A percentile compares a stretch with the other conserved stretches of the same genome.
phyloP scores from a whole-genome alignment of 1,140 invertebrate genomes.

The Eciton burchellii region DNA sequence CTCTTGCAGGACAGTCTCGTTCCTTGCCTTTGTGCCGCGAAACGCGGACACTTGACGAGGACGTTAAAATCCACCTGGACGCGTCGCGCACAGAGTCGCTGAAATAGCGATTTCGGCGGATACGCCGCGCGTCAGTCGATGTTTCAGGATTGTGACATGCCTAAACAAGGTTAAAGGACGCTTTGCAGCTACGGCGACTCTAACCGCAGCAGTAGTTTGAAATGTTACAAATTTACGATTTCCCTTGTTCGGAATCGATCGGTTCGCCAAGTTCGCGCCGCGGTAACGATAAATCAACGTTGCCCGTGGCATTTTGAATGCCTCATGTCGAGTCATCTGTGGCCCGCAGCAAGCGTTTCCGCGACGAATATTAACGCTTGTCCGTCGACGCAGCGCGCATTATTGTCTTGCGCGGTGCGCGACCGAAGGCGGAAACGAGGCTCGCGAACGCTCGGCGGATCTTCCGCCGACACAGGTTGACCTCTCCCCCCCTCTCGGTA shows the following conservation, averaged over 20 bases:
- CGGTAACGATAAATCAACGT: slow-evolving; percentile 52
- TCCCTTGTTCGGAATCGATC: slow-evolving; percentile 60
- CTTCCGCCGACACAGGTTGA: no score
- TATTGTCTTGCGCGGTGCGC: background rate
- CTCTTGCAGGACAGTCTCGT: background rate
- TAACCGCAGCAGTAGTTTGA: slow-evolving; percentile 19
- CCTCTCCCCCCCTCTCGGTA: no score
- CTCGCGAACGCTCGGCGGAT: background rate
- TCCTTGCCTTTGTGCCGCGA: background rate
- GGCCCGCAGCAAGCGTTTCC: background rate
- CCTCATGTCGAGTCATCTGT: slow-evolving; percentile 13
- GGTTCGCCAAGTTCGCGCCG: slow-evolving; percentile 37
- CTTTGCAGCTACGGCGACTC: slow-evolving; percentile 44
- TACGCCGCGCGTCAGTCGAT: slow-evolving; percentile 68
- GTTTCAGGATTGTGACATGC: slow-evolving; percentile 63
- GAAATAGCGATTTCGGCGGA: slow-evolving; percentile 65
- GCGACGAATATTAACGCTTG: background rate
- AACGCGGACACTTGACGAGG: background rate
- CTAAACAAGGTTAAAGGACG: slow-evolving; percentile 72
- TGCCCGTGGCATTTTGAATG: slow-evolving; percentile 35
- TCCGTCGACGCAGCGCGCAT: background rate
- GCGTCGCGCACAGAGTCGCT: slow-evolving; percentile 29
- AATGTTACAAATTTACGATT: slow-evolving; percentile 67
- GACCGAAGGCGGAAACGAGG: background rate
- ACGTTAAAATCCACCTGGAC: slow-evolving; percentile 45